phyloP scores from a whole-genome alignment of 2,888 invertebrate genomes.

The Thyatira batis region DNA sequence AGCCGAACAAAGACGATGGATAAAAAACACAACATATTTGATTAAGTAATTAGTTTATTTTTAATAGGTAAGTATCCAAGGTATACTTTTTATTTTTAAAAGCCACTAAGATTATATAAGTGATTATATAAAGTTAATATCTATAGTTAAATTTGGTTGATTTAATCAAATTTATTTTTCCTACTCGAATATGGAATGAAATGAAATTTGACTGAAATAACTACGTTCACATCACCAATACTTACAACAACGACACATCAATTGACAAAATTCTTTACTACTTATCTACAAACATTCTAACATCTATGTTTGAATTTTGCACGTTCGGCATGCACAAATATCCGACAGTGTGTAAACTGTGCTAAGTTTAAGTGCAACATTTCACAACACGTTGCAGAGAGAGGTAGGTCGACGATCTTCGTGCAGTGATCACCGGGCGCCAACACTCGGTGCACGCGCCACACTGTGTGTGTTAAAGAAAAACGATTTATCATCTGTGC shows the following conservation, averaged over 20 bases:
- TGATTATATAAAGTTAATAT: too few relatives aligned
- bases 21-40: too few relatives aligned
- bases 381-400: constrained; percentile 57
- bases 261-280: too few relatives aligned
- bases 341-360: constrained; percentile 15
- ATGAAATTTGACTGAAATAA: too few relatives aligned
- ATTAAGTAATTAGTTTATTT: too few relatives aligned
- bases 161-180: too few relatives aligned
- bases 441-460: constrained; percentile 39
- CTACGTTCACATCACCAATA: too few relatives aligned
- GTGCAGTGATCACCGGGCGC: constrained; percentile 39
- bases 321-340: constrained; percentile 9
- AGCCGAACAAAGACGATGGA: not conserved
- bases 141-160: too few relatives aligned
- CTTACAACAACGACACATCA: too few relatives aligned
- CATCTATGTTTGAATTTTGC: constrained; percentile 9
- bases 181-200: too few relatives aligned
- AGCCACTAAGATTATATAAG: too few relatives aligned
- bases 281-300: not conserved
- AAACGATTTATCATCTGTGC: constrained; percentile 29
- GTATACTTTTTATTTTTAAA: not conserved
- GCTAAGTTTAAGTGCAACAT: constrained; percentile 39
- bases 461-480: constrained; percentile 21
- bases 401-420: constrained; percentile 39
- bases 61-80: not conserved